Evolutionary conservation across 2,113 vertebrate species (phyloP).

Genomic region (Ellobius talpinus): DNA sequence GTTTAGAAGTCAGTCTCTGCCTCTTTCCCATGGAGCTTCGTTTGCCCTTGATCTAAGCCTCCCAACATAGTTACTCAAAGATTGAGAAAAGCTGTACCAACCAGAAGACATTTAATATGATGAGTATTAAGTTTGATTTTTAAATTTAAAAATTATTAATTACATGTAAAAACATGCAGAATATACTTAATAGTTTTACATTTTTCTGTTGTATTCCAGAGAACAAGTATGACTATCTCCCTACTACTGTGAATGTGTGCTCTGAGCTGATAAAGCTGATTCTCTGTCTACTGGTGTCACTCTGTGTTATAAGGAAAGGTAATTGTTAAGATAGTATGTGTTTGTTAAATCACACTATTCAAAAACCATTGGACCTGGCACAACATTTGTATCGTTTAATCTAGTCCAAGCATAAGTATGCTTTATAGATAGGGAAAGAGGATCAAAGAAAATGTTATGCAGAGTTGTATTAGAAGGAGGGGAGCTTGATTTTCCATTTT

Average conservation of each 20-base stretch:
- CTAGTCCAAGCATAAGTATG: background rate
- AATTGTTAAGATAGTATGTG: conserved; percentile 66
- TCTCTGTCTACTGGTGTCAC: conserved; percentile 92
- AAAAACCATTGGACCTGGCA: background rate
- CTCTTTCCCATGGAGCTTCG: background rate
- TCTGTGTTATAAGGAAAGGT: conserved; percentile 93
- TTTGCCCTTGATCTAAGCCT: background rate
- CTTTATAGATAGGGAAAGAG: background rate
- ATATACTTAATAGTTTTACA: conserved; percentile 39
- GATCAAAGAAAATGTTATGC: background rate
- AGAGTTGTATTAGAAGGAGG: background rate
- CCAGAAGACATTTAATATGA: conserved; percentile 35
- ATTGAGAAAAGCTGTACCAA: conserved; percentile 26
- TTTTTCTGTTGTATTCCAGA: conserved; percentile 87
- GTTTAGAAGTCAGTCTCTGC: background rate
- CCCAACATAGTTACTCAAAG: background rate
- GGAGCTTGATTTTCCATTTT: fast-evolving
- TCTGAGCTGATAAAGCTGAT: conserved; percentile 95
- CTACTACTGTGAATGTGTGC: conserved; percentile 97
- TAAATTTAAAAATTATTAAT: conserved; percentile 50
- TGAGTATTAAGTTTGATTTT: conserved; percentile 34
- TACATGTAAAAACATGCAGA: conserved; percentile 7
- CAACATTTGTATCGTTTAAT: background rate
- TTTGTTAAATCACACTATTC: conserved; percentile 14
- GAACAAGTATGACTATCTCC: conserved; percentile 96